Evolutionary conservation across 2,113 vertebrate genomes (phyloP).

Genomic region (Sphyrna mokarran): DNA sequence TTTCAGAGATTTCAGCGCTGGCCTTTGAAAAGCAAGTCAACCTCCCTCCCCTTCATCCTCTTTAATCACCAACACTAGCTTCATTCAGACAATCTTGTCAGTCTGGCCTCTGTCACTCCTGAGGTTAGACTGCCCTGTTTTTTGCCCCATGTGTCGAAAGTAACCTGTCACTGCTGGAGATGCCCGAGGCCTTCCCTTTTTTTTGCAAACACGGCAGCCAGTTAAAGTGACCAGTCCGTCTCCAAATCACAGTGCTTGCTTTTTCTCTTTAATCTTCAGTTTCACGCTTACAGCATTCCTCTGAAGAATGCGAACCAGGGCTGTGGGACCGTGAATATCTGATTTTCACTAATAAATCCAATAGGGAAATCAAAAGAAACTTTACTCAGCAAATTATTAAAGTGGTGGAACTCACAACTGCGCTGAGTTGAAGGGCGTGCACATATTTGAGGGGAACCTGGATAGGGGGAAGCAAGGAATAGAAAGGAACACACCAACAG

Average conservation of each 20-base stretch:
- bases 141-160: not conserved
- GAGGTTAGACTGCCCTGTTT: not conserved
- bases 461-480: not conserved
- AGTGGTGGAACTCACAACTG: not conserved
- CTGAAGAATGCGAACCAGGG: not conserved
- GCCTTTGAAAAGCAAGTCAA: slow-evolving; percentile 39
- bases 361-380: not conserved
- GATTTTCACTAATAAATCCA: not conserved
- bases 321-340: not conserved
- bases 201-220: not conserved
- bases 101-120: not conserved
- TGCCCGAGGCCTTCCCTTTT: not conserved
- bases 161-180: not conserved
- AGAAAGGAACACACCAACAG: too few species aligned
- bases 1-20: slow-evolving; percentile 11
- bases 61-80: slow-evolving; percentile 43
- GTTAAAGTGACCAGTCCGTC: not conserved
- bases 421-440: not conserved
- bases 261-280: not conserved
- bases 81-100: slow-evolving; percentile 46
- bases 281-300: not conserved
- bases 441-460: not conserved
- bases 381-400: not conserved
- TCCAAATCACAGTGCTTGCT: not conserved
- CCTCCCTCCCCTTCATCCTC: slow-evolving; percentile 39